phyloP scores from a whole-genome alignment of 2,888 invertebrate species.

The Sussaba pulchella region DNA sequence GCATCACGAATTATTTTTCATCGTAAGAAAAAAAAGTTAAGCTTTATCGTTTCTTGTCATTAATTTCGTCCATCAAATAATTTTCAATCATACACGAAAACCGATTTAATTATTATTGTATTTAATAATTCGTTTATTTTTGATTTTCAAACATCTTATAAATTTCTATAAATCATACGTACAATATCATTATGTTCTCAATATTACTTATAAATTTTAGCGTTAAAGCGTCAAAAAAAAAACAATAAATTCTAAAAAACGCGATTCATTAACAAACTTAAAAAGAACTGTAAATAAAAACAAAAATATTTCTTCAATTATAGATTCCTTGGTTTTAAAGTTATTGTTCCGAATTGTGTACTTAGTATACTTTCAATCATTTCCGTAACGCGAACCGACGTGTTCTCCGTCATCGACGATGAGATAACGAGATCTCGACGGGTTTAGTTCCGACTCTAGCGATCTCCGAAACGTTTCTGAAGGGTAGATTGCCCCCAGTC shows the following conservation, averaged over 20 bases:
- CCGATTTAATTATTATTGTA: no score
- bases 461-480: slow-evolving; percentile 61
- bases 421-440: background rate
- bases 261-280: background rate
- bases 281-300: background rate
- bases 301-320: background rate
- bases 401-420: slow-evolving; percentile 30
- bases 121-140: no score
- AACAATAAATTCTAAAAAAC: background rate
- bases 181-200: no score
- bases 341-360: background rate
- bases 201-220: no score
- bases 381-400: slow-evolving; percentile 35
- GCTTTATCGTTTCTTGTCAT: background rate
- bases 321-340: background rate
- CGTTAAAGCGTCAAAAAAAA: no score
- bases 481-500: slow-evolving; percentile 32
- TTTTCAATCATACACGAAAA: no score
- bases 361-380: slow-evolving; percentile 15
- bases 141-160: no score
- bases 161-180: no score
- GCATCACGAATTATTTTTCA: background rate
- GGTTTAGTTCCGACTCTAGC: slow-evolving; percentile 40
- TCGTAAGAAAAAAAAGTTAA: background rate
- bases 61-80: no score